These are phyloP conservation scores for Cuniculus paca DNA, from an alignment of 2,797 vertebrate species.

Conservation along the genomic window DNA sequence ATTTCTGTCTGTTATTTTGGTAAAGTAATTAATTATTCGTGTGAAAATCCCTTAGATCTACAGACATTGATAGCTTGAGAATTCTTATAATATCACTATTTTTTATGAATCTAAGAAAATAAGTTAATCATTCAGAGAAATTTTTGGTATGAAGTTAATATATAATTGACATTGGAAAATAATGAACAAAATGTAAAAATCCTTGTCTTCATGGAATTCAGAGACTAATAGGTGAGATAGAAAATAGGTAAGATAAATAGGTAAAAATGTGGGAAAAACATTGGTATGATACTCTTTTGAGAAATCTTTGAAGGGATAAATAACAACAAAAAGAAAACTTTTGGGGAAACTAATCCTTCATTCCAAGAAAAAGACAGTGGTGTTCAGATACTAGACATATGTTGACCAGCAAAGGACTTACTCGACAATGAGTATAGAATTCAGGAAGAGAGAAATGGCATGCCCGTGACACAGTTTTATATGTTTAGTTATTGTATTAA, in stretches of 20 bases:
- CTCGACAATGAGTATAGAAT: neutral
- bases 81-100: conserved; percentile 29
- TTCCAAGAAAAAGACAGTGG: neutral
- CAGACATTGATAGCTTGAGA: neutral
- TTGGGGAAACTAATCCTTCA: neutral
- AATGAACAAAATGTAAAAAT: neutral
- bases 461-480: neutral
- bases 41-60: neutral
- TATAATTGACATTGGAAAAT: neutral
- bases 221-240: neutral
- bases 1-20: conserved; percentile 5
- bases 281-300: neutral
- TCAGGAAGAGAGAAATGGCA: neutral
- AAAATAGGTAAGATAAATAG: neutral
- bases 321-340: neutral
- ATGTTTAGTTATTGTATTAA: conserved; percentile 15
- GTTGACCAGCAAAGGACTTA: neutral
- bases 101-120: conserved; percentile 23
- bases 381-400: neutral
- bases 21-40: neutral
- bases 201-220: neutral
- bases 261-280: neutral
- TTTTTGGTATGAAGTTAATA: conserved; percentile 8
- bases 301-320: neutral
- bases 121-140: neutral